Conservation (phyloP, 1,140 invertebrate species). For the Achroia grisella region DNA sequence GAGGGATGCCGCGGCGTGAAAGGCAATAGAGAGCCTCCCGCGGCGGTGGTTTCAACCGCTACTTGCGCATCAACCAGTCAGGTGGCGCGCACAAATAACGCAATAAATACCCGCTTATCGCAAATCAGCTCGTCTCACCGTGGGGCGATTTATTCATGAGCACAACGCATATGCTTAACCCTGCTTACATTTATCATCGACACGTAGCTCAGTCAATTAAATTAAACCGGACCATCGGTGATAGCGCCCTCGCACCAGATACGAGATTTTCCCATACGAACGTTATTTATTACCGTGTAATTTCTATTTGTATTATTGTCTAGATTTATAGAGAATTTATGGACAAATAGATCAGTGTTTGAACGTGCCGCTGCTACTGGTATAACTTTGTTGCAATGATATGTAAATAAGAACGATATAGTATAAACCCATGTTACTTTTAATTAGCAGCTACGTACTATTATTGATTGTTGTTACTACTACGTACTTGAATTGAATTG, state of each 20-base stretch:
- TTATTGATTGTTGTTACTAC: too few relatives aligned
- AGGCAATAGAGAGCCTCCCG: slow-evolving; percentile 58
- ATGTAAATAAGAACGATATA: too few relatives aligned
- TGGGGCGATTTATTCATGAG: slow-evolving; percentile 64
- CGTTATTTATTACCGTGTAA: slow-evolving; percentile 59
- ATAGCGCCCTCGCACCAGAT: slow-evolving; percentile 44
- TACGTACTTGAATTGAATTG: too few relatives aligned
- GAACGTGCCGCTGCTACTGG: slow-evolving; percentile 18
- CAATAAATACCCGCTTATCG: slow-evolving; percentile 70
- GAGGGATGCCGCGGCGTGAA: slow-evolving; percentile 34
- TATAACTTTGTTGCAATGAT: too few relatives aligned
- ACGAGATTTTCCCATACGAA: slow-evolving; percentile 40
- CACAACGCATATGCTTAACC: slow-evolving; percentile 55
- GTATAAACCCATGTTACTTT: too few relatives aligned
- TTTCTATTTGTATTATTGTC: slow-evolving; percentile 63
- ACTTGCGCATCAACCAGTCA: slow-evolving; percentile 35
- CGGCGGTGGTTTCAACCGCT: slow-evolving; percentile 29
- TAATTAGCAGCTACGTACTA: too few relatives aligned
- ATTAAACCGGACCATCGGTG: slow-evolving; percentile 59
- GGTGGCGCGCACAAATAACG: slow-evolving; percentile 64
- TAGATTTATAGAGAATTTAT: slow-evolving; percentile 51
- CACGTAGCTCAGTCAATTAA: slow-evolving; percentile 65
- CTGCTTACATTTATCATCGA: slow-evolving; percentile 63
- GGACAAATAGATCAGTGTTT: slow-evolving; percentile 30
- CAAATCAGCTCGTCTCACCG: slow-evolving; percentile 64